These are phyloP conservation scores for Hofmannophila pseudospretella DNA, from an alignment of 2,888 invertebrate genomes.

Conservation along the genomic window DNA sequence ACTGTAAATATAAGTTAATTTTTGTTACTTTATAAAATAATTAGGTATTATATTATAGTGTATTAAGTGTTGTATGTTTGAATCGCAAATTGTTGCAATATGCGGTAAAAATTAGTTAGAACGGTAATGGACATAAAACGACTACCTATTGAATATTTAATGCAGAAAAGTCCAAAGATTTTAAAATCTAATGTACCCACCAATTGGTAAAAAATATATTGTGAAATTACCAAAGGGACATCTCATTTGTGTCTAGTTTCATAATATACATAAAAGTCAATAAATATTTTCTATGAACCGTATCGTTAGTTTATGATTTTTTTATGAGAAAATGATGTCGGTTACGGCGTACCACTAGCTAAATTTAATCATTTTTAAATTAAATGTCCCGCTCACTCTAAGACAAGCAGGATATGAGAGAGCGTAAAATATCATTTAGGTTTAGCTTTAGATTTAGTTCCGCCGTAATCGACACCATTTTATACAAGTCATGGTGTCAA, in stretches of 20 bases:
- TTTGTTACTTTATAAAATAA: constrained; percentile 76
- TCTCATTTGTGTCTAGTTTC: constrained; percentile 25
- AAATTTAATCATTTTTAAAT: too few species aligned
- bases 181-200: constrained; percentile 63
- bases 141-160: constrained; percentile 47
- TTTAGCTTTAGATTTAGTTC: too few species aligned
- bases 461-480: too few species aligned
- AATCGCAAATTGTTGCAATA: constrained; percentile 75
- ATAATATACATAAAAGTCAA: background rate
- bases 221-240: constrained; percentile 58
- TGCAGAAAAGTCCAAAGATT: constrained; percentile 70
- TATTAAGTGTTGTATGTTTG: constrained; percentile 77
- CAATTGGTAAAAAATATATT: constrained; percentile 61
- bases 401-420: too few species aligned
- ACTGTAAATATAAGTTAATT: constrained; percentile 78
- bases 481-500: too few species aligned
- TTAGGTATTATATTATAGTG: constrained; percentile 75
- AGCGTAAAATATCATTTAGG: too few species aligned
- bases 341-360: too few species aligned
- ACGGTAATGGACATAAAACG: constrained; percentile 63
- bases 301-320: too few species aligned
- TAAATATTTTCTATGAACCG: background rate
- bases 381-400: too few species aligned
- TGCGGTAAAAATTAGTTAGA: constrained; percentile 71
- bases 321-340: too few species aligned